phyloP scores from a whole-genome alignment of 2,888 invertebrate species.

The Drosophila monieri region DNA sequence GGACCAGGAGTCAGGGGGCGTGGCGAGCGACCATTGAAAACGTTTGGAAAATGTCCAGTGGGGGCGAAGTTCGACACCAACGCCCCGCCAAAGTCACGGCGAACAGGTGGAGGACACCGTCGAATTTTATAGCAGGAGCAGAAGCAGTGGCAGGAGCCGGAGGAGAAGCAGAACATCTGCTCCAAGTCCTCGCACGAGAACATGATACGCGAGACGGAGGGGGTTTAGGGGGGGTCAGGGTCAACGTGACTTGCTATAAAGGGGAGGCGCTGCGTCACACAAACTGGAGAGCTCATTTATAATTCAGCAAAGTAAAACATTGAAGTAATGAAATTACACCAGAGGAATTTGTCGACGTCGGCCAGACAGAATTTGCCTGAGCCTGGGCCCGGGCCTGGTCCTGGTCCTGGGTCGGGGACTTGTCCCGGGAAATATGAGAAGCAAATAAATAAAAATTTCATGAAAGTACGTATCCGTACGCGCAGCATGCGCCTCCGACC shows the following conservation, averaged over 20 bases:
- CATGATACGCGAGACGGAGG: neutral
- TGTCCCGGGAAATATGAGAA: slow-evolving; percentile 52
- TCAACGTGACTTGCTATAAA: slow-evolving; percentile 68
- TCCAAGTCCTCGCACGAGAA: slow-evolving; percentile 15
- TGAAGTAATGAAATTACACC: slow-evolving; percentile 78
- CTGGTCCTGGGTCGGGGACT: too few relatives aligned
- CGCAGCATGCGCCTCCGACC: slow-evolving; percentile 52
- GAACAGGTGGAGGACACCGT: slow-evolving; percentile 10
- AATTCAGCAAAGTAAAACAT: slow-evolving; percentile 77
- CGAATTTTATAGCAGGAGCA: slow-evolving; percentile 40
- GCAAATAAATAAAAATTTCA: slow-evolving; percentile 70
- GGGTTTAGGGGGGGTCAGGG: slow-evolving; percentile 13
- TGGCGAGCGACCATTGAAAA: slow-evolving; percentile 59
- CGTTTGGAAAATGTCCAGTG: slow-evolving; percentile 52
- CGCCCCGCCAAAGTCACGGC: slow-evolving; percentile 57
- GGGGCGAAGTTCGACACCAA: slow-evolving; percentile 67
- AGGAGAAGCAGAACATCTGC: slow-evolving; percentile 54
- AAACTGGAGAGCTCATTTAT: slow-evolving; percentile 64
- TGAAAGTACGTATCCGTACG: slow-evolving; percentile 75
- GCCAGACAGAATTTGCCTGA: slow-evolving; percentile 29
- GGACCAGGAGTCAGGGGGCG: slow-evolving; percentile 22
- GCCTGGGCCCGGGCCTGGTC: too few relatives aligned
- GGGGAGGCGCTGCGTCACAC: slow-evolving; percentile 36
- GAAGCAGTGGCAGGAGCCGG: slow-evolving; percentile 7
- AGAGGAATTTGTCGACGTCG: slow-evolving; percentile 65